These are phyloP conservation scores for Petromus typicus DNA, from an alignment of 2,113 vertebrate species.

Conservation along the genomic window DNA sequence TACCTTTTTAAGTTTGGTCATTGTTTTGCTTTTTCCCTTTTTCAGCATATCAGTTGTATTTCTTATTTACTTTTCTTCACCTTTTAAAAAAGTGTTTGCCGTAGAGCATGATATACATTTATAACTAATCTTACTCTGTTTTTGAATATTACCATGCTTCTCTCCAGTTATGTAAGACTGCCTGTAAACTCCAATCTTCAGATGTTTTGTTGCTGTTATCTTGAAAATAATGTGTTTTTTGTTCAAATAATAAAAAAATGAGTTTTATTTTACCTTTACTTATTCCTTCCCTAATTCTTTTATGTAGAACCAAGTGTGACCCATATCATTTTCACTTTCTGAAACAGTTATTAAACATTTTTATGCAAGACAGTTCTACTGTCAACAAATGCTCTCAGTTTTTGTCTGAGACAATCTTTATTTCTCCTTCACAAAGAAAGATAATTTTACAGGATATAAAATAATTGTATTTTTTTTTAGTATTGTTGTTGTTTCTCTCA, in stretches of 20 bases:
- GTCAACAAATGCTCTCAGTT: neutral
- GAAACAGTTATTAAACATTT: neutral
- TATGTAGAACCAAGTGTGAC: neutral
- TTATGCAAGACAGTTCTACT: neutral
- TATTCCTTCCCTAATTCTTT: neutral
- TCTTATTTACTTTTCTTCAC: neutral
- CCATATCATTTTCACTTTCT: neutral
- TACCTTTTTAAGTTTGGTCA: neutral
- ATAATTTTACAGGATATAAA: neutral
- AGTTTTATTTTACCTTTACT: neutral
- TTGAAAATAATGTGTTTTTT: neutral
- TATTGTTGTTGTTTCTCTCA: neutral
- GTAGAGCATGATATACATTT: neutral
- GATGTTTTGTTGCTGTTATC: neutral
- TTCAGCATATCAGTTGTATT: neutral
- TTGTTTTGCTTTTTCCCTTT: neutral
- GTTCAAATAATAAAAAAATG: neutral
- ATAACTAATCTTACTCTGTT: neutral
- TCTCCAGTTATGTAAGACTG: neutral
- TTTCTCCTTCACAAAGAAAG: neutral
- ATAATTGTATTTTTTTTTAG: neutral
- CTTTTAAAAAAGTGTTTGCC: neutral
- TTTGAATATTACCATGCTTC: neutral
- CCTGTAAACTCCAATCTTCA: neutral
- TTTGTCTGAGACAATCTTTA: neutral